Percentiles rank a stretch among this genome's conserved stretches.
Evolutionary conservation across 2,113 vertebrate species (phyloP).

Genomic region (Anser cygnoides): DNA sequence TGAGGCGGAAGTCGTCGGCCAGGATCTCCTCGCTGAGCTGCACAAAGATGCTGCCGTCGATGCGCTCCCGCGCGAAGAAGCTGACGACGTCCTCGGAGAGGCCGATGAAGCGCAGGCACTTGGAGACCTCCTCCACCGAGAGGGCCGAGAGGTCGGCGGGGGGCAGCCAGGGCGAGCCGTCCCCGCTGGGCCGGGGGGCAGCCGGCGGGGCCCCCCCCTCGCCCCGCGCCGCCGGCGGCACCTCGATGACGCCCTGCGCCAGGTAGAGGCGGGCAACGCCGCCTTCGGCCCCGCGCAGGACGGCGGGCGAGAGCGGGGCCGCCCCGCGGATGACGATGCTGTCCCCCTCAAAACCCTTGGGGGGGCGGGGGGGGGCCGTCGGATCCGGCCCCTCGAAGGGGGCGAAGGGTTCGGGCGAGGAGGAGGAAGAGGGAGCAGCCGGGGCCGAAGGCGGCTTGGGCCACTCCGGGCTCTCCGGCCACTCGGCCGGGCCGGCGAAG

Average conservation of each 20-base stretch:
- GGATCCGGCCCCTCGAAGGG: constrained; percentile 68
- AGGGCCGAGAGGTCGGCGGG: constrained; percentile 90
- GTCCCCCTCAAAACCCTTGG: constrained; percentile 74
- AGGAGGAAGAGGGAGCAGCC: not conserved
- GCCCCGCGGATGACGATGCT: constrained; percentile 68
- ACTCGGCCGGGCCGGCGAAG: constrained; percentile 82
- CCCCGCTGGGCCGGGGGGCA: constrained; percentile 47
- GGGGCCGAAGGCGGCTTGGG: constrained; percentile 29
- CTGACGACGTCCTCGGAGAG: constrained; percentile 92
- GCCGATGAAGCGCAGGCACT: constrained; percentile 94
- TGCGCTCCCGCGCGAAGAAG: constrained; percentile 91
- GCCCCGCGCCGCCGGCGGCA: constrained; percentile 52
- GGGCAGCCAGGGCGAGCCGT: constrained; percentile 85
- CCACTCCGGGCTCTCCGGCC: constrained; percentile 72
- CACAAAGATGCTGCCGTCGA: constrained; percentile 96
- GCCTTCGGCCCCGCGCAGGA: constrained; percentile 79
- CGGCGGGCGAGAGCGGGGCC: constrained; percentile 75
- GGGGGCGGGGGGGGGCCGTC: constrained; percentile 65
- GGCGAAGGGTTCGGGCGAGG: constrained; percentile 62
- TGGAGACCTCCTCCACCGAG: constrained; percentile 94
- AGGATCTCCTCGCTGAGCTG: constrained; percentile 98
- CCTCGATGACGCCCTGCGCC: constrained; percentile 74
- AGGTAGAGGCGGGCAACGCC: constrained; percentile 76
- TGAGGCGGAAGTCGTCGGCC: constrained; percentile 94
- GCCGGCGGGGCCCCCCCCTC: constrained; percentile 67